Evolutionary conservation across 2,888 invertebrate species (phyloP).

Genomic region (Pseudanteris insignis): DNA sequence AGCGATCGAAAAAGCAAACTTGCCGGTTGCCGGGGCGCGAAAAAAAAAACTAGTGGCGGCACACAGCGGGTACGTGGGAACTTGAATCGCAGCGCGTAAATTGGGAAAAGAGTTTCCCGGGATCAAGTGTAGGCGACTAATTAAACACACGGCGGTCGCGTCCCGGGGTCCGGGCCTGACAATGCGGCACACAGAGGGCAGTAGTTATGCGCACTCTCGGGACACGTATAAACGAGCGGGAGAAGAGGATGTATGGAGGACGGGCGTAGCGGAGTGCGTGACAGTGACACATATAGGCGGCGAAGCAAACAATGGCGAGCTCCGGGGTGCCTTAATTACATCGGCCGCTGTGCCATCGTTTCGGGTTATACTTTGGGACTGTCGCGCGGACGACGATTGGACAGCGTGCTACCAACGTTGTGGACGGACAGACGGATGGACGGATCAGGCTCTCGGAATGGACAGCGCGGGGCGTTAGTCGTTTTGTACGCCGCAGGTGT

Average conservation of each 20-base stretch:
- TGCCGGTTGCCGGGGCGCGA: conserved; percentile 5
- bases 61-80: conserved; percentile 28
- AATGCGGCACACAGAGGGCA: too few species aligned
- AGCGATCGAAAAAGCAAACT: conserved; percentile 10
- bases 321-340: conserved; percentile 60
- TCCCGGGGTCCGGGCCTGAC: too few species aligned
- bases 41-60: conserved; percentile 11
- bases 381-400: conserved; percentile 27
- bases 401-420: conserved; percentile 10
- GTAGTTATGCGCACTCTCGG: conserved; percentile 33
- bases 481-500: conserved; percentile 31
- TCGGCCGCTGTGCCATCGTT: conserved; percentile 51
- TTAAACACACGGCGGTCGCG: too few species aligned
- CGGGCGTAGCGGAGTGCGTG: conserved; percentile 52
- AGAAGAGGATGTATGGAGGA: conserved; percentile 54
- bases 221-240: conserved; percentile 44
- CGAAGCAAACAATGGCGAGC: conserved; percentile 58
- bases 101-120: conserved; percentile 32
- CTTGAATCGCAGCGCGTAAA: too few species aligned
- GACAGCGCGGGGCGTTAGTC: conserved; percentile 26
- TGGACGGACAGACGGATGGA: conserved; percentile 23
- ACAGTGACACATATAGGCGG: conserved; percentile 62
- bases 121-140: conserved; percentile 3
- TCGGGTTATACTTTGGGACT: conserved; percentile 39
- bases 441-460: conserved; percentile 6